phyloP scores from a whole-genome alignment of 2,113 vertebrate genomes.

The Oryzias celebensis region DNA sequence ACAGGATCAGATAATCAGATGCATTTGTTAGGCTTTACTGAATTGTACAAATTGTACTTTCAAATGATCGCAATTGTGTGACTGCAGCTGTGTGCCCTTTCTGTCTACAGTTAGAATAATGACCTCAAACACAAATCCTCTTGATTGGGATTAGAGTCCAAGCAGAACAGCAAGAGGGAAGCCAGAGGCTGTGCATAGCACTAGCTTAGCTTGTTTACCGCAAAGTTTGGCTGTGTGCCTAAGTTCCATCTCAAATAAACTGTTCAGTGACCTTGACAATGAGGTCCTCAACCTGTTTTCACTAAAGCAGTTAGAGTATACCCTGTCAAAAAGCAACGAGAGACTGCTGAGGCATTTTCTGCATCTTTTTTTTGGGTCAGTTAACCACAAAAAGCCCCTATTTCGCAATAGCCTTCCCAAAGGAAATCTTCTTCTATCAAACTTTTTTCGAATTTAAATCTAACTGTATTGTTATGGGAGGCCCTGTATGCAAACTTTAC shows the following conservation, averaged over 20 bases:
- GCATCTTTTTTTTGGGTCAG: too few species aligned
- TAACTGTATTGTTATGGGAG: too few species aligned
- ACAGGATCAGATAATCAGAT: background rate
- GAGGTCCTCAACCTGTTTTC: background rate
- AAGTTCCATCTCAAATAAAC: background rate
- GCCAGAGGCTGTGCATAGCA: conserved; percentile 11
- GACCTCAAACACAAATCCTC: conserved; percentile 67
- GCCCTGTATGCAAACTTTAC: background rate
- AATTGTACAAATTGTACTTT: conserved; percentile 12
- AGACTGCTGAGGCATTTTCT: too few species aligned
- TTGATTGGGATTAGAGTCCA: conserved; percentile 68
- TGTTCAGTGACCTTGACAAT: conserved; percentile 1
- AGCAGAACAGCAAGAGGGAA: conserved; percentile 22
- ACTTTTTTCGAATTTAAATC: too few species aligned
- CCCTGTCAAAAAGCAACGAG: too few species aligned
- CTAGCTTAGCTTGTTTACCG: conserved; percentile 35
- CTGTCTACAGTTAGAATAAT: conserved; percentile 25
- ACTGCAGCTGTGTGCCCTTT: conserved; percentile 3
- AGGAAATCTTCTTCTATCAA: too few species aligned
- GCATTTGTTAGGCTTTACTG: background rate
- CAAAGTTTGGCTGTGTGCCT: conserved; percentile 18
- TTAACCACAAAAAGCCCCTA: too few species aligned
- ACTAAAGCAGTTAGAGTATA: background rate
- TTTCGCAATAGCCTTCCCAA: too few species aligned
- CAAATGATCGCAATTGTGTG: conserved; percentile 3